phyloP scores from a whole-genome alignment of 2,113 vertebrate species.

The Bos javanicus region DNA sequence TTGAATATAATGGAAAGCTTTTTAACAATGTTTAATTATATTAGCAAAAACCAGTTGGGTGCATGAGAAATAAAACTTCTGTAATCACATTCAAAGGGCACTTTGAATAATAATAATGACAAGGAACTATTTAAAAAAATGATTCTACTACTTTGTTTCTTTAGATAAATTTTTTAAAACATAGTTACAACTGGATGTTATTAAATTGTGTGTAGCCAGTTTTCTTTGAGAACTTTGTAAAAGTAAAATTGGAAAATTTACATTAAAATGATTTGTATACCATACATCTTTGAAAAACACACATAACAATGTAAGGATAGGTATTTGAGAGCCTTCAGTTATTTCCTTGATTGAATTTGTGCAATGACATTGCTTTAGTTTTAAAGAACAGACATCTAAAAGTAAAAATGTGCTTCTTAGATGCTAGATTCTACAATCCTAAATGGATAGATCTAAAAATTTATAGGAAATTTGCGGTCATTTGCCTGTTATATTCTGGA shows the following conservation, averaged over 20 bases:
- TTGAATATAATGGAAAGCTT: slow-evolving; percentile 62
- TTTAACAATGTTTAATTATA: slow-evolving; percentile 34
- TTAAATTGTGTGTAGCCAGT: slow-evolving; percentile 50
- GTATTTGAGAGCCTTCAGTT: slow-evolving; percentile 13
- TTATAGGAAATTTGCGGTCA: slow-evolving; percentile 65
- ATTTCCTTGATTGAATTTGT: slow-evolving; percentile 74
- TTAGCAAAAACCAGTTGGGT: slow-evolving; percentile 46
- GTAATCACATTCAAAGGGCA: slow-evolving; percentile 14
- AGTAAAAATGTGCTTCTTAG: slow-evolving; percentile 55
- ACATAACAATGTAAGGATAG: background rate
- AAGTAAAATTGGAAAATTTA: slow-evolving; percentile 39
- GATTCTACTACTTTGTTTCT: slow-evolving; percentile 31
- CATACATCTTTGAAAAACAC: slow-evolving; percentile 12
- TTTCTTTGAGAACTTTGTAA: slow-evolving; percentile 43
- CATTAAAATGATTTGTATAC: background rate
- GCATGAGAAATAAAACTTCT: slow-evolving; percentile 40
- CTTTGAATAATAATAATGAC: slow-evolving; percentile 26
- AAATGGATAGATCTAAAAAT: slow-evolving; percentile 37
- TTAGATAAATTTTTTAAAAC: slow-evolving; percentile 34
- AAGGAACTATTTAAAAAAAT: slow-evolving; percentile 41
- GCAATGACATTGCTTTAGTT: slow-evolving; percentile 72
- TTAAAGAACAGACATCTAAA: slow-evolving; percentile 63
- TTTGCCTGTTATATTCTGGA: slow-evolving; percentile 68
- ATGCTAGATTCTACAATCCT: background rate
- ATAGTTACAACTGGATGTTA: slow-evolving; percentile 25